Evolutionary conservation across 2,888 invertebrate species (phyloP), one percentile per base, ranked within the genome.

Genomic region (Spodoptera picta): DNA sequence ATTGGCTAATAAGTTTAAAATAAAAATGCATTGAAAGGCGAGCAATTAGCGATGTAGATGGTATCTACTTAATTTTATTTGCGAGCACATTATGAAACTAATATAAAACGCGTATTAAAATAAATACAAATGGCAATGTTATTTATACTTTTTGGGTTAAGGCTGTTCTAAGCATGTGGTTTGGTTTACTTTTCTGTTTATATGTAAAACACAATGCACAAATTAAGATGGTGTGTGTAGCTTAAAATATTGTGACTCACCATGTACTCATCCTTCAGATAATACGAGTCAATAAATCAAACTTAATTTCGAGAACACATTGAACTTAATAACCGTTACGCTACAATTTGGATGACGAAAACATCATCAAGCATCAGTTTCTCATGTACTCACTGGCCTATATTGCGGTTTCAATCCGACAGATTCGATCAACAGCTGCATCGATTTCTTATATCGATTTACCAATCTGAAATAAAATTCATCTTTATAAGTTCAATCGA

Each of bases 1-100:
- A 65, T 66, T 70, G 65, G 62, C 59, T 57, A 66, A 79, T 60
- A 60, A 45, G 50, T 42, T 55, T 44, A 65, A 36, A 60, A 65
- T 50, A 54, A 63, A 19, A 66, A 52, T 61, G 60, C 57, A 71
- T 68, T 68, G 60, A 75, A 70, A 69, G 65, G 55, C 48, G 43
- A 50, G 51, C 69, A 69, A 77, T 75, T 65, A 73, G 57, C 24
- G 46, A 31, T 49, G 36, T 24, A 63, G 68, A 73, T 73, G 47
- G 11, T 73, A 73, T 80, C 78, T 68, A 36, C 23, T 54, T 72
- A 71, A 63, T 76, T 70, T 61, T 67, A 62, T 65, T 70, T 74
- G 60, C 48, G 42, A 44, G 68, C 52, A 49, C 27, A 53, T 64
- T 61, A 55, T 58, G 44, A 75, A 65, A 65, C 48, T 55, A 58